Evolutionary conservation across 2,888 invertebrate species (phyloP).

Genomic region (Adineta ricciae): DNA sequence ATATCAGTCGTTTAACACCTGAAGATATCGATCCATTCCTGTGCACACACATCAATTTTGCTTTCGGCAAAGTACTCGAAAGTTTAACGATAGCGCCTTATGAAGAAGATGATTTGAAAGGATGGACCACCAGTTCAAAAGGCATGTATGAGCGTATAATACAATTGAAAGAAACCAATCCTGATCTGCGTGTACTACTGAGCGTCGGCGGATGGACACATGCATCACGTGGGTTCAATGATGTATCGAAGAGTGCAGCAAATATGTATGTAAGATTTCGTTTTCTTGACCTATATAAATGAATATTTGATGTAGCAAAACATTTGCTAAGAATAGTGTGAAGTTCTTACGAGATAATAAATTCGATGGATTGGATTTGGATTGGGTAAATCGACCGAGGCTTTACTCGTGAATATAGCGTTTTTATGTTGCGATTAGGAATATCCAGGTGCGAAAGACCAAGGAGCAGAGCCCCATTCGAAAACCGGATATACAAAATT

Average conservation of each 20-base stretch:
- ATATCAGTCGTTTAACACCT: slow-evolving; percentile 29
- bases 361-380: slow-evolving; percentile 33
- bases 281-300: not conserved
- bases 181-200: slow-evolving; percentile 30
- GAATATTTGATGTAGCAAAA: slow-evolving; percentile 23
- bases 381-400: slow-evolving; percentile 21
- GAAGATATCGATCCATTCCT: slow-evolving; percentile 33
- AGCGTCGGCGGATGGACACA: slow-evolving; percentile 33
- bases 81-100: slow-evolving; percentile 26
- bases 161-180: slow-evolving; percentile 23
- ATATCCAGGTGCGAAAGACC: slow-evolving; percentile 34
- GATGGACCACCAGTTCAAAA: slow-evolving; percentile 19
- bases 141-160: slow-evolving; percentile 32
- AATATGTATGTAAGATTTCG: not conserved
- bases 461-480: slow-evolving; percentile 24
- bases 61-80: slow-evolving; percentile 32
- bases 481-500: slow-evolving; percentile 31
- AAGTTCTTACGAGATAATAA: slow-evolving; percentile 29
- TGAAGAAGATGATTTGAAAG: slow-evolving; percentile 33
- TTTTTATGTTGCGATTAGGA: not conserved
- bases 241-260: not conserved
- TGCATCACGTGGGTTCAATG: slow-evolving; percentile 23
- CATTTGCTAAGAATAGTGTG: slow-evolving; percentile 27
- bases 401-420: not conserved
- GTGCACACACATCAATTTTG: slow-evolving; percentile 34